phyloP scores from a whole-genome alignment of 1,140 invertebrate species.

The Tigriopus japonicus region DNA sequence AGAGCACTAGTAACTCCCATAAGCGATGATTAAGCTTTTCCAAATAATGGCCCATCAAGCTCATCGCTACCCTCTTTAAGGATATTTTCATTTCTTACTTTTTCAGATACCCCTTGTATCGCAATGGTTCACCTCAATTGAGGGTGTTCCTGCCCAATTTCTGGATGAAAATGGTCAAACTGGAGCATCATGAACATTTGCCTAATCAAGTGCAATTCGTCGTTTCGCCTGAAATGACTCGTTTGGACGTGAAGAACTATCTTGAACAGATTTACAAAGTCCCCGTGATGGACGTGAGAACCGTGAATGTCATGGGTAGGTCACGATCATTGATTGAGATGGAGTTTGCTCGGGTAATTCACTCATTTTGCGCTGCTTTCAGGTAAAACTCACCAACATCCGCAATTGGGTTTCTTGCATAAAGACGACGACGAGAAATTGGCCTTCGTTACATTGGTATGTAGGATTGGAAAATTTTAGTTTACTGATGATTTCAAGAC shows the following conservation, averaged over 20 bases:
- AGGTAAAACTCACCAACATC: neutral
- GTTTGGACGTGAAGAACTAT: constrained; percentile 71
- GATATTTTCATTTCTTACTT: too few relatives aligned
- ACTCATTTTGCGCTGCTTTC: neutral
- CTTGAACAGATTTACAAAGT: constrained; percentile 85
- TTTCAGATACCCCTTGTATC: constrained; percentile 54
- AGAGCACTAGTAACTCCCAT: too few relatives aligned
- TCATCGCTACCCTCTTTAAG: too few relatives aligned
- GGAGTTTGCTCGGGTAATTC: neutral
- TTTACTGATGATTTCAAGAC: too few relatives aligned
- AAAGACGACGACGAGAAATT: neutral
- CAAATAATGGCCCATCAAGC: too few relatives aligned
- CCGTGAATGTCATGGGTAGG: neutral
- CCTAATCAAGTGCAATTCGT: constrained; percentile 57
- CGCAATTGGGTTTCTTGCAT: neutral
- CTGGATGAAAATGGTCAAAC: constrained; percentile 71
- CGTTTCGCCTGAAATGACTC: constrained; percentile 66
- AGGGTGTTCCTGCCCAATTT: constrained; percentile 78
- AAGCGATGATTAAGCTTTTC: too few relatives aligned
- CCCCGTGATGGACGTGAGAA: constrained; percentile 41
- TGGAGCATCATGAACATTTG: constrained; percentile 35
- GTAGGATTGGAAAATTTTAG: neutral
- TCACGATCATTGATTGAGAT: neutral
- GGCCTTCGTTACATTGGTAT: neutral
- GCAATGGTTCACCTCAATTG: constrained; percentile 69